These are phyloP conservation scores for Brevimyrus niger DNA, from an alignment of 2,113 vertebrate species.

Conservation along the genomic window DNA sequence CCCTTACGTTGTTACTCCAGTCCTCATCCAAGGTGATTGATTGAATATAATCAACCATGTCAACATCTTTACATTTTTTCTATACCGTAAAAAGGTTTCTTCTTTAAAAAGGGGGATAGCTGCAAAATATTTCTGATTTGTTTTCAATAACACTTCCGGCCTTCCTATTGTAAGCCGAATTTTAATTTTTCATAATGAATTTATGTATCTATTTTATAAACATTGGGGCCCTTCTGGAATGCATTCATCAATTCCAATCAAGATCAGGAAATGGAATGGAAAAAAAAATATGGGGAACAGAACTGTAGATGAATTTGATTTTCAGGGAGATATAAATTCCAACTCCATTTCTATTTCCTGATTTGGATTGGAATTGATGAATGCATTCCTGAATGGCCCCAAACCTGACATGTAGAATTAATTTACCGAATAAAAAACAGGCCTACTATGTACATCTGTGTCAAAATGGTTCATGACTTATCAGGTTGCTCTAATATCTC, in stretches of 20 bases:
- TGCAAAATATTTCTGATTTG: not conserved
- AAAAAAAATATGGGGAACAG: too few relatives aligned
- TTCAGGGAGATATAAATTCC: too few relatives aligned
- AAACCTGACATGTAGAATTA: not conserved
- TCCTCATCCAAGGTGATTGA: not conserved
- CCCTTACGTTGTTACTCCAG: not conserved
- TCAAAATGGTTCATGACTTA: slow-evolving; percentile 23
- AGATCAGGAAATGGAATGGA: too few relatives aligned
- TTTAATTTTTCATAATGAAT: not conserved
- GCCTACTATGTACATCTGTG: not conserved
- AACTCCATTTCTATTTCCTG: too few relatives aligned
- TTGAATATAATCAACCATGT: not conserved
- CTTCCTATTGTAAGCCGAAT: not conserved
- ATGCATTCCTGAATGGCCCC: too few relatives aligned
- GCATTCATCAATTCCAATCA: too few relatives aligned
- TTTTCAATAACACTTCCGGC: not conserved
- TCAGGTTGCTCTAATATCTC: slow-evolving; percentile 18
- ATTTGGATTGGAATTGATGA: too few relatives aligned
- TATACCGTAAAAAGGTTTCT: not conserved
- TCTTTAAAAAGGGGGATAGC: not conserved
- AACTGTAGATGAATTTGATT: too few relatives aligned
- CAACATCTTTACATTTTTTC: not conserved
- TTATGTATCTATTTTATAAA: not conserved
- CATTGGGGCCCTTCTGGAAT: not conserved
- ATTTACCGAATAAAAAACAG: not conserved